Base-by-base conservation (phyloP, 2,888 invertebrate genomes). In the Protonemura montana region DNA sequence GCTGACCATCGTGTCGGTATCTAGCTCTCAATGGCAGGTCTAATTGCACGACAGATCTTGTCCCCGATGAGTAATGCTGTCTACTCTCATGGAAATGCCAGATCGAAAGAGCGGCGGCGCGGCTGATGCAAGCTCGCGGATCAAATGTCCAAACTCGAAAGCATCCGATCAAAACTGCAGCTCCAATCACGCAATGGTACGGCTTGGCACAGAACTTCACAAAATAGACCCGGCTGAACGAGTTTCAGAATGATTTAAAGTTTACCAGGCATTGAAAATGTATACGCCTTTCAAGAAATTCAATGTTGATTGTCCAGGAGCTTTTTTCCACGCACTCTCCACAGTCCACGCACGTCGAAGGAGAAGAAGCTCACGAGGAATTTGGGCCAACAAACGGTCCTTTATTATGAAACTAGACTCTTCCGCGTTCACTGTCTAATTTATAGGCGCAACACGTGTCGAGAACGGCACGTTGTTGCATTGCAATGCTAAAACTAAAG, bases 321-420 rank as follows among this genome's bases (percentile, higher is more conserved):
- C 76, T 84, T 76, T 84, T 83, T 84, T 76, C 10, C 29, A 5
- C 81, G 59, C 59, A 21, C 59, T 59, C 59, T 59, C 59, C 16
- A 2, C 59, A 59, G 16, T 59, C 59, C 21, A 21, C 59, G 21
- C 59, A 59, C 13, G 59, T 59, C 59, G 21, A 59, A 21, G 59
- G 59, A 59, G 21, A 59, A 59, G 59, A 59, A 59, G 59, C 6
- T 21, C 13, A 76, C 29, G 59, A 84, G 84, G 84, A 76, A 84
- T 84, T 84, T 84, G 84, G 84, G 84, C 84, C 84, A 84, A 84
- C 28, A 59, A 84, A 84, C 84, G 84, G 84, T 84, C 76, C 59
- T 30, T 30, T 41, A n/a, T 82, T 82, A 26, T 26, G 82, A 82
- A 41, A 82, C 41, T 29, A 21, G 81, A 30, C 81, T 59, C 59